Base-by-base conservation (phyloP, 2,113 vertebrate species). In the Lamprotornis superbus region DNA sequence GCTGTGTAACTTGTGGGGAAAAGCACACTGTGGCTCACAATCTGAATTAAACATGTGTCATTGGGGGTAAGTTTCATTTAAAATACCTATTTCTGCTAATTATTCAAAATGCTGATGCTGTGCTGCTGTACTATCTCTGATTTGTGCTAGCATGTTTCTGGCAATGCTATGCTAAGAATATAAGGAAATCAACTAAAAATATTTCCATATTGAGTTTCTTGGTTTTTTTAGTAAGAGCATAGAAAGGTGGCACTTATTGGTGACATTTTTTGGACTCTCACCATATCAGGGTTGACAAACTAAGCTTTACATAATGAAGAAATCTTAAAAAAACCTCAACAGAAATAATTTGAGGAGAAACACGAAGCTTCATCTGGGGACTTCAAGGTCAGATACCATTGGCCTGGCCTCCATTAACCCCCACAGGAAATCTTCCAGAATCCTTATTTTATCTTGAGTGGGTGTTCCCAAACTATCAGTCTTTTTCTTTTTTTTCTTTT, bases 361-460 rank as follows among this genome's bases (percentile, higher is more conserved):
- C 95, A 96, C 12, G 82, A 97, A 96, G 88, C 87, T 97, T 97
- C 95, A 94, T 97, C 81, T 49, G 95, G 89, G 94, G 97, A 97
- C 97, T 98, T 97, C 90, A 95, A 95, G 97, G 97, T 98, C 97
- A 94, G 93, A 97, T 97, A 90, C 96, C 97, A 97, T 90, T 97
- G 96, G 96, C 97, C 95, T 95, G 94, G 95, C 96, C 96, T 98
- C 97, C 97, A 97, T 97, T 97, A 98, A 98, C 96, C 97, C 97
- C 93, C 95, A 87, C 70, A 73, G 97, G 96, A 97, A 97, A 97
- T 94, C 97, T 98, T 96, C 95, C 94, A 78, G 93, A 89, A 97
- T 97, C 96, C 96, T 97, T 98, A 96, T 98, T 98, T 97, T 98
- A 97, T 98, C 97, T 95, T 92, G 94, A 97, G 95, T 97, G 91